These are phyloP conservation scores for Porites rus DNA, from an alignment of 92 coral and sea anemone genomes.

Conservation along the genomic window DNA sequence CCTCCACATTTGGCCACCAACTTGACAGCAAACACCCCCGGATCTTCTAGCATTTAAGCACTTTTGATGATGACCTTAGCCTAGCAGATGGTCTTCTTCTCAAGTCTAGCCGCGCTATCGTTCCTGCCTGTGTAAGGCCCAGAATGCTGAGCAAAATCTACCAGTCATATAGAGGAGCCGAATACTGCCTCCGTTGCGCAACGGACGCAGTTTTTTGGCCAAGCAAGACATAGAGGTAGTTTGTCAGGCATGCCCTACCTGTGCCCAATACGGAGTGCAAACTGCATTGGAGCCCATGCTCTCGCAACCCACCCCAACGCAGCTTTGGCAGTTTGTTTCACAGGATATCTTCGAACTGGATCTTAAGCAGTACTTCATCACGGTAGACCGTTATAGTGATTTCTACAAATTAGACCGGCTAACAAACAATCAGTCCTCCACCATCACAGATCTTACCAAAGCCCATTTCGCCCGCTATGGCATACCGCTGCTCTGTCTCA, in stretches of 20 bases:
- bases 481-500: constrained; percentile 36
- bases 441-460: constrained; percentile 32
- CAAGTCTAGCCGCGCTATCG: constrained; percentile 26
- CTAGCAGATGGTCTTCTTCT: constrained; percentile 39
- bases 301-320: constrained; percentile 36
- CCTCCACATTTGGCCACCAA: constrained; percentile 60
- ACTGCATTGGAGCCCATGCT: constrained; percentile 43
- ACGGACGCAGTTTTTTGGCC: constrained; percentile 45
- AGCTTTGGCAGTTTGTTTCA: constrained; percentile 46
- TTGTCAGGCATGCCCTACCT: constrained; percentile 31
- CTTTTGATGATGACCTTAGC: constrained; percentile 54
- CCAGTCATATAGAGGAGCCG: constrained; percentile 43
- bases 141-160: constrained; percentile 38
- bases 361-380: constrained; percentile 33
- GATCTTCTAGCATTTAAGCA: constrained; percentile 55
- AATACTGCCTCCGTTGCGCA: constrained; percentile 48
- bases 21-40: constrained; percentile 37
- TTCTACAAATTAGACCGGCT: constrained; percentile 23
- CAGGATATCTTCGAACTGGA: constrained; percentile 31
- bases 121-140: constrained; percentile 23
- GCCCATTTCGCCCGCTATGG: constrained; percentile 50
- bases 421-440: constrained; percentile 25
- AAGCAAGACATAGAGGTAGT: constrained; percentile 34
- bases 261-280: constrained; percentile 40
- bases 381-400: constrained; percentile 33